phyloP scores from a whole-genome alignment of 2,888 invertebrate species.

The Crossocerus cetratus region DNA sequence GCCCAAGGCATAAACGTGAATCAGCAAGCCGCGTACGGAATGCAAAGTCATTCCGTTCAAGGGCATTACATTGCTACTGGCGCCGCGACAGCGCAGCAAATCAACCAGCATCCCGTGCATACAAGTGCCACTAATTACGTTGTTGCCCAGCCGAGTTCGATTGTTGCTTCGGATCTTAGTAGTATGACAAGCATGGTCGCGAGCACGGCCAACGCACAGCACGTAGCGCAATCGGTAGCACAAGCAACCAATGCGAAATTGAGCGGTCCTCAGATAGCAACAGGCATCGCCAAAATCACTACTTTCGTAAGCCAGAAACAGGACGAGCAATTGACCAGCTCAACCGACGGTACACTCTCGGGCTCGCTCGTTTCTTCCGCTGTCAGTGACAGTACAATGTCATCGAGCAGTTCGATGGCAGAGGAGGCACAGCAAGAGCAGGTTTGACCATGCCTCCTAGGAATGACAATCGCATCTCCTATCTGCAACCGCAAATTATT shows the following conservation, averaged over 20 bases:
- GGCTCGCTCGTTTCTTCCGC: conserved; percentile 67
- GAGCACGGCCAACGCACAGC: conserved; percentile 30
- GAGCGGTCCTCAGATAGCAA: conserved; percentile 58
- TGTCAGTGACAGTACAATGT: conserved; percentile 68
- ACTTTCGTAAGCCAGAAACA: conserved; percentile 58
- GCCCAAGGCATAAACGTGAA: conserved; percentile 34
- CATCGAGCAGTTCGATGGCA: conserved; percentile 69
- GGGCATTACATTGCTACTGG: conserved; percentile 50
- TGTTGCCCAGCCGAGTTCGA: conserved; percentile 40
- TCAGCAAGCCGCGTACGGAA: conserved; percentile 50
- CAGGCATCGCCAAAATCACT: conserved; percentile 63
- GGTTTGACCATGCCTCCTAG: conserved; percentile 73
- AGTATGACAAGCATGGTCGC: conserved; percentile 28
- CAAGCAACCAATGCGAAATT: conserved; percentile 33
- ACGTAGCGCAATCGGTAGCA: conserved; percentile 24
- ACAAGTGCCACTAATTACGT: conserved; percentile 36
- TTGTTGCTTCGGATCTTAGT: conserved; percentile 32
- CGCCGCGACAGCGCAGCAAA: conserved; percentile 24
- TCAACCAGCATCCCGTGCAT: conserved; percentile 44
- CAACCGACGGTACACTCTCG: conserved; percentile 66
- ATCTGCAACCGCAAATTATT: conserved; percentile 48
- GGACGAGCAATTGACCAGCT: conserved; percentile 65
- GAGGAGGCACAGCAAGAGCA: conserved; percentile 74
- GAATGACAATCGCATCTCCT: conserved; percentile 65
- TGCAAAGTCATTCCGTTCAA: conserved; percentile 60